Base-by-base conservation (phyloP, 2,797 vertebrate species). In the Ibycter americanus region DNA sequence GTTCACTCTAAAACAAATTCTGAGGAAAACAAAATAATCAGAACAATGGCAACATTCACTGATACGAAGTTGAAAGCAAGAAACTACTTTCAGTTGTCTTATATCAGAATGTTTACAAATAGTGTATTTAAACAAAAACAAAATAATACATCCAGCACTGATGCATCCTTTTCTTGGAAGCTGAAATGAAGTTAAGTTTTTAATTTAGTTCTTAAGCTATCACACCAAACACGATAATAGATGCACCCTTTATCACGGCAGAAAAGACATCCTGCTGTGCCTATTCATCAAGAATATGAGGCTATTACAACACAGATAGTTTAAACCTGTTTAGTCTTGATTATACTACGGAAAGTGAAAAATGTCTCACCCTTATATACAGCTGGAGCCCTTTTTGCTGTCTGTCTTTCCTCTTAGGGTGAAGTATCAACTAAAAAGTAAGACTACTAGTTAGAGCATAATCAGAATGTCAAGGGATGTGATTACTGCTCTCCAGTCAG, bases 161-260 rank as follows among this genome's bases (percentile, higher is more conserved):
- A 81, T 36, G 16, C 19, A 72, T 40, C 25, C 12, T 86, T 83
- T 40, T 16, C 74, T 85, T 81, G 59, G 55, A 81, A 84, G 84
- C 18, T 71, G 49, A 87, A 96, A 65, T 4, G 11, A 87, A 87
- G 66, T 51, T 29, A 81, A 76, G 49, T 67, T 91, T 93, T 91
- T 80, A 72, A 89, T 90, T 81, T 83, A 73, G 49, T 63, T 88
- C 58, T 89, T 91, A 88, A 94, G 78, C 83, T 94, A 83, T 77
- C 61, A 67, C 61, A 83, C 56, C 72, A 90, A 81, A 68, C 87
- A 91, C 18, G 36, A n/a, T 47, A 76, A 58, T 84, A 96, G 86
- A 87, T 82, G 90, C 74, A 92, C 52, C 66, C 87, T 79, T 91
- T 94, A 74, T 84, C 81, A 93, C 87, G 65, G 83, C 81, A 93